phyloP scores from a whole-genome alignment of 2,888 invertebrate species.

The Cancer borealis region DNA sequence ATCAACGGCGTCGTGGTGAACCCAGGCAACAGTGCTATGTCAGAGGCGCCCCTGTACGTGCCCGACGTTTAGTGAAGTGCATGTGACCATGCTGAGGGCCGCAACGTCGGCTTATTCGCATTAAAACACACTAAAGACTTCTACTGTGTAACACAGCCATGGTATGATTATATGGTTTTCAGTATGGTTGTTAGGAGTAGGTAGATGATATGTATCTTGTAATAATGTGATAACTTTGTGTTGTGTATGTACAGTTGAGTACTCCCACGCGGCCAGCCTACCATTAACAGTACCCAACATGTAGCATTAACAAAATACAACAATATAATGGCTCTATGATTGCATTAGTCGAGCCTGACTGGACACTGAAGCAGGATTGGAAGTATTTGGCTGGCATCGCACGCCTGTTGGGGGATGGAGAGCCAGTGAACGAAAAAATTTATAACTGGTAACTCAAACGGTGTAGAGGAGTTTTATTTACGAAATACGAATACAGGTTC shows the following conservation, averaged over 20 bases:
- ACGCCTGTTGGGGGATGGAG: background rate
- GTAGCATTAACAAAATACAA: background rate
- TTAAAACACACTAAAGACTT: background rate
- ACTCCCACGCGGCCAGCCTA: background rate
- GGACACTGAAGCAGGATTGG: background rate
- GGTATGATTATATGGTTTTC: background rate
- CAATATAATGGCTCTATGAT: background rate
- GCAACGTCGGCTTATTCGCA: background rate
- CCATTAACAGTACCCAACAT: background rate
- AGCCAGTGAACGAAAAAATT: background rate
- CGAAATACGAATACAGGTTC: background rate
- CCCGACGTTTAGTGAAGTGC: slow-evolving; percentile 52
- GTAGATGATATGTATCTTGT: background rate
- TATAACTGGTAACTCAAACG: background rate
- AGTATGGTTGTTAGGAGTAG: background rate
- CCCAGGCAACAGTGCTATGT: slow-evolving; percentile 35
- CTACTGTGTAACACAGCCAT: background rate
- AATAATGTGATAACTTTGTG: background rate
- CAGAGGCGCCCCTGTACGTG: slow-evolving; percentile 53
- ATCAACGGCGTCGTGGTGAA: slow-evolving; percentile 79
- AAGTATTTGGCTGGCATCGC: background rate
- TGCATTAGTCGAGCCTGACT: background rate
- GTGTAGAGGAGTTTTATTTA: background rate
- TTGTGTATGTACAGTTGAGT: background rate
- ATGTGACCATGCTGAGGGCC: background rate